Conservation (phyloP, 2,888 invertebrate genomes). For the Apoda limacodes region DNA sequence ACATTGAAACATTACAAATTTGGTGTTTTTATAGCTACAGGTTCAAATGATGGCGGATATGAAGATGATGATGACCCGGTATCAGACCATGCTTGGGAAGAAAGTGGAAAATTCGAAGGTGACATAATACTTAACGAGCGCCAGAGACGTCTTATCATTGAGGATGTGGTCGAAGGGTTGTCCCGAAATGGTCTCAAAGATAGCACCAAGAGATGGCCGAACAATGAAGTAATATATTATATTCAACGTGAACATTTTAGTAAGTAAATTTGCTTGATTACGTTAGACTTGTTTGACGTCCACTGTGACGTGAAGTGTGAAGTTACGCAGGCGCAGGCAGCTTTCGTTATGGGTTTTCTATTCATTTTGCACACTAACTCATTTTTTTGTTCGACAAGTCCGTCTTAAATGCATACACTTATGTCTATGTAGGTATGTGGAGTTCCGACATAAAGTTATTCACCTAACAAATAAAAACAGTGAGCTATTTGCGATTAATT, state of each 20-base stretch:
- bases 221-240: conserved; percentile 55
- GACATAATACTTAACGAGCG: conserved; percentile 60
- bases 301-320: too few relatives aligned
- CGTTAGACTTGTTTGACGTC: too few relatives aligned
- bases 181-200: conserved; percentile 56
- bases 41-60: conserved; percentile 36
- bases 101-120: conserved; percentile 65
- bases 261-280: too few relatives aligned
- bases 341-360: too few relatives aligned
- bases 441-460: conserved; percentile 3
- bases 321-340: too few relatives aligned
- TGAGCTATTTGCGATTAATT: too few relatives aligned
- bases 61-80: conserved; percentile 38
- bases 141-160: conserved; percentile 51
- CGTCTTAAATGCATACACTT: too few relatives aligned
- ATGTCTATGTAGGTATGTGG: conserved; percentile 2
- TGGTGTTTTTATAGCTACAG: conserved; percentile 19
- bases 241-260: conserved; percentile 58
- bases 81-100: conserved; percentile 59
- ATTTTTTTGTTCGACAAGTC: too few relatives aligned
- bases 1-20: too few relatives aligned
- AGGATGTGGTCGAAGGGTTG: conserved; percentile 51
- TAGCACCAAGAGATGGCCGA: conserved; percentile 56
- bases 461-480: conserved; percentile 5
- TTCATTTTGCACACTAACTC: too few relatives aligned